Evolutionary conservation across 2,888 invertebrate species (phyloP).

Genomic region (Drosophila fulvimacula): DNA sequence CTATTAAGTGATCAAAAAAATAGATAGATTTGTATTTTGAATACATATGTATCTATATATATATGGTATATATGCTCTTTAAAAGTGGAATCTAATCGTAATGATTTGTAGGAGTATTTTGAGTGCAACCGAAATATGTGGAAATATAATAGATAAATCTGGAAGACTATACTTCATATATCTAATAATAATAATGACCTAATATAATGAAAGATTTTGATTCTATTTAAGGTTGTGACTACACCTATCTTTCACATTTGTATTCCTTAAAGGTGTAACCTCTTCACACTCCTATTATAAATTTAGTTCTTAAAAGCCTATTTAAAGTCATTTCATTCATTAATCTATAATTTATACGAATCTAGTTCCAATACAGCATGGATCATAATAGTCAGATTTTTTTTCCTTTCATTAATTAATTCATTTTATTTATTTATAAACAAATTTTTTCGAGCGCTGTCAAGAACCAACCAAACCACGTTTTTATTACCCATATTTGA

Average conservation of each 20-base stretch:
- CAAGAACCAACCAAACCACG: not conserved
- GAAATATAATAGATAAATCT: not conserved
- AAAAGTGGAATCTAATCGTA: not conserved
- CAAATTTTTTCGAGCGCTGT: not conserved
- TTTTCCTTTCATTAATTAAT: not conserved
- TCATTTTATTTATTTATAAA: constrained; percentile 1
- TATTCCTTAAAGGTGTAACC: not conserved
- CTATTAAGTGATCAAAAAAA: constrained; percentile 2
- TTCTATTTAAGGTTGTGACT: too few species aligned
- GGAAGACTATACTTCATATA: not conserved
- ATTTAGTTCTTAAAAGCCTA: not conserved
- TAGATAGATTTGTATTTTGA: not conserved
- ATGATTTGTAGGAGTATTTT: too few species aligned
- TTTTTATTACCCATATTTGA: not conserved
- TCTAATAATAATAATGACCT: too few species aligned
- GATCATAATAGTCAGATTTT: not conserved
- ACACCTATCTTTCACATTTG: too few species aligned
- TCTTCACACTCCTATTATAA: not conserved
- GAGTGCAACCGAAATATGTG: too few species aligned
- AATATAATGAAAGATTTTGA: too few species aligned
- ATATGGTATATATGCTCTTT: not conserved
- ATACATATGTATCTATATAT: not conserved
- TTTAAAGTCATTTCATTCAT: not conserved
- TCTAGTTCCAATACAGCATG: not conserved
- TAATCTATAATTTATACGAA: not conserved